Percentiles rank a stretch among this genome's conserved stretches.
Conservation (phyloP, 2,113 vertebrate genomes). For the Ptilorrhoa leucosticta region DNA sequence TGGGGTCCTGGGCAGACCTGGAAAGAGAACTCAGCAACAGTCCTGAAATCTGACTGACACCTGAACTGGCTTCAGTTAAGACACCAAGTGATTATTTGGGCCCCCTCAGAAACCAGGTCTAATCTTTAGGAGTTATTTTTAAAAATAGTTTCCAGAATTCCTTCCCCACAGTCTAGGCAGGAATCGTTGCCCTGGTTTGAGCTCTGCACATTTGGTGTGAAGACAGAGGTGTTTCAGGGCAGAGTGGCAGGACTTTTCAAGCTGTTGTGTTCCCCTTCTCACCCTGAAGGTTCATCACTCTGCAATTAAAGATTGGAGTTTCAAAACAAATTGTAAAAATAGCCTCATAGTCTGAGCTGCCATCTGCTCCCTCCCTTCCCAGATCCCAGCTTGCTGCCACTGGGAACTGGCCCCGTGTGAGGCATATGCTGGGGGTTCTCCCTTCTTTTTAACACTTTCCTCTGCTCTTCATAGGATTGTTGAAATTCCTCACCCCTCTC, state of each 20-base stretch:
- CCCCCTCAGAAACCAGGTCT: not conserved
- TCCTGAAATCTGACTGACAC: not conserved
- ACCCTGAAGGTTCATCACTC: not conserved
- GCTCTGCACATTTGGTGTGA: not conserved
- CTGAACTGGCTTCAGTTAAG: not conserved
- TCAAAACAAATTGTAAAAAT: not conserved
- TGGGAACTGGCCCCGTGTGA: rapidly evolving
- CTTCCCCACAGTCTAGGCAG: rapidly evolving
- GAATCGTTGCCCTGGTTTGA: not conserved
- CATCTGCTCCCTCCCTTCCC: not conserved
- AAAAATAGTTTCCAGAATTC: not conserved
- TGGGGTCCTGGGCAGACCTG: not conserved
- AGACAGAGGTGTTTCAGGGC: not conserved
- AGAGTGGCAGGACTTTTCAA: not conserved
- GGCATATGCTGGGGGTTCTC: not conserved
- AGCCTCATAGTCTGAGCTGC: not conserved
- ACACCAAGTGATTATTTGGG: not conserved
- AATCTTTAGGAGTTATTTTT: not conserved
- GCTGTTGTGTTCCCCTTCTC: not conserved
- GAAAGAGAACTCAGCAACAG: not conserved
- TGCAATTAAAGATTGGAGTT: not conserved
- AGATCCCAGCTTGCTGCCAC: rapidly evolving
- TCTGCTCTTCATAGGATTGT: not conserved
- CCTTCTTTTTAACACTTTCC: not conserved
- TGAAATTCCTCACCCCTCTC: constrained; percentile 58